phyloP scores from a whole-genome alignment of 2,113 vertebrate genomes.

The Cyphomyrus plagiostoma region DNA sequence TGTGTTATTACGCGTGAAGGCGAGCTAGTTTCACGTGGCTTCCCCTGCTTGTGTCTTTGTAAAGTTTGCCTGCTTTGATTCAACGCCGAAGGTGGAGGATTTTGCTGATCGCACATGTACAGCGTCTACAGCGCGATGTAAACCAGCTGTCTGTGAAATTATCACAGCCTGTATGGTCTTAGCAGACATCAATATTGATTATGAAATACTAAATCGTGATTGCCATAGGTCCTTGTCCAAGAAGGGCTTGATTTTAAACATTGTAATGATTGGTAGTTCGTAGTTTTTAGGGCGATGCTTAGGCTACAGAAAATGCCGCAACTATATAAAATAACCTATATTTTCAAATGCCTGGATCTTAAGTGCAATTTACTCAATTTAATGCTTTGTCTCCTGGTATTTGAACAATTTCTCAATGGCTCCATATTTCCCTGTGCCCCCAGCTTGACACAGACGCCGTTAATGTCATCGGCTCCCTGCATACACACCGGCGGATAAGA shows the following conservation, averaged over 20 bases:
- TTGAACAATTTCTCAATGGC: neutral
- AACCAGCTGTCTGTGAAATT: neutral
- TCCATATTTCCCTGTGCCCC: neutral
- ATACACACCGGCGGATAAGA: neutral
- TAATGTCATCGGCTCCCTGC: neutral
- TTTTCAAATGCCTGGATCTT: neutral
- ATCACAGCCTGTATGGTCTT: neutral
- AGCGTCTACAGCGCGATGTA: neutral
- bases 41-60: neutral
- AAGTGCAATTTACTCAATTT: neutral
- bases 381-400: neutral
- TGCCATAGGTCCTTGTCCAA: neutral
- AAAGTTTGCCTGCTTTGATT: neutral
- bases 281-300: neutral
- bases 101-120: neutral
- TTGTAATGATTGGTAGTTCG: neutral
- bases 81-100: neutral
- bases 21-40: neutral
- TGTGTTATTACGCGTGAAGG: neutral
- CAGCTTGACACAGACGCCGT: neutral
- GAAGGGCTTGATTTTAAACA: neutral
- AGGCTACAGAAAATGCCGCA: neutral
- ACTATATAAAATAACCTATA: neutral
- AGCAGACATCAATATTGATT: neutral
- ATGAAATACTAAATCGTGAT: neutral